Evolutionary conservation across 2,113 vertebrate species (phyloP), one percentile per base, ranked within the genome.

Genomic region (Okapia johnstoni): DNA sequence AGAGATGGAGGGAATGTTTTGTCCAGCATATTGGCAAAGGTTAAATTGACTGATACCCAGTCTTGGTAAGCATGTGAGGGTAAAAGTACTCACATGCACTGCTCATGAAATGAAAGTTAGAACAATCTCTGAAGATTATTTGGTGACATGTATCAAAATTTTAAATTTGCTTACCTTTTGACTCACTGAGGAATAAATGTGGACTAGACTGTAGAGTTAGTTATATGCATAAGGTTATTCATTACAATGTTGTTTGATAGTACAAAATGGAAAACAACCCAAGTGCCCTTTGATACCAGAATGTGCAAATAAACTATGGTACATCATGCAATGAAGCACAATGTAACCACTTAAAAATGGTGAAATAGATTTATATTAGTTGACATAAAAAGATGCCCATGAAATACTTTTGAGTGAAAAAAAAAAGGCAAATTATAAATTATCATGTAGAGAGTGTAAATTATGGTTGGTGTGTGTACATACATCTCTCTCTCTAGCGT

Each of bases 321-420:
- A 85, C 40, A 92, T 63, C 36, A 94, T 91, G 28, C 30, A 91
- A 91, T 73, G 36, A 94, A 85, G 94, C 46, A 81, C 6, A 87
- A 93, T 94, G 16, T 33, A 94, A 25, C 28, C 21, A 88, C 63
- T 95, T 95, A 79, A 96, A 96, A 93, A 83, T 66, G 19, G 33
- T 87, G 76, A 93, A 61, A 77, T 60, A 86, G 60, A 81, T 2
- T 77, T 90, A 79, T 88, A 79, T 84, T 90, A 66, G 16, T 93
- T 95, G 83, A 58, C n/a, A 84, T 63, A 36, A 46, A 91, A 63
- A 88, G 19, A 84, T 95, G 61, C 7, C 36, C 36, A 88, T 43
- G 19, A 87, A 96, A 93, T 79, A 87, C 17, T 66, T 3, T 66
- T 85, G 52, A 89, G 15, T 89, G 21, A 73, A 79, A 85, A 85